A percentile compares a stretch with the other conserved stretches of the same genome.
phyloP scores from a whole-genome alignment of 2,888 invertebrate species.

The Torymus auratus region DNA sequence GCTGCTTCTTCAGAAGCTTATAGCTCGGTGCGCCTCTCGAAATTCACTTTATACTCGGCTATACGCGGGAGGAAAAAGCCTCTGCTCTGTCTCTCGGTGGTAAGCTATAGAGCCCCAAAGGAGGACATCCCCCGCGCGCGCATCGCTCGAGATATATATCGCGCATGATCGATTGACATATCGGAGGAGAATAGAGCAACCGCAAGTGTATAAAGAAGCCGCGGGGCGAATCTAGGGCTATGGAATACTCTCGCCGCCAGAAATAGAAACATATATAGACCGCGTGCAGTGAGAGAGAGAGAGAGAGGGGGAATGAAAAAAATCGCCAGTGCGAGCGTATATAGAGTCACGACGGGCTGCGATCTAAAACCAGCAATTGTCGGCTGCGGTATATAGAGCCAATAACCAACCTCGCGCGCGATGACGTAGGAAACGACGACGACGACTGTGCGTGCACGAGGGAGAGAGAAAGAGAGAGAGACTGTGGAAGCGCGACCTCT shows the following conservation, averaged over 20 bases:
- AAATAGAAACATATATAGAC: slow-evolving; percentile 35
- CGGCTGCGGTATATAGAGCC: too few relatives aligned
- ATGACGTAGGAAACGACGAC: too few relatives aligned
- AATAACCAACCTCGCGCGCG: too few relatives aligned
- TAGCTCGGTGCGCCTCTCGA: too few relatives aligned
- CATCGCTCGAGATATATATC: slow-evolving; percentile 4
- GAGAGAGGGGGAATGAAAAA: slow-evolving; percentile 3
- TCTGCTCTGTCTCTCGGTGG: too few relatives aligned
- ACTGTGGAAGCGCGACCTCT: slow-evolving; percentile 60
- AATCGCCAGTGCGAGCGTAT: too few relatives aligned
- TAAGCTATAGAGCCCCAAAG: not conserved
- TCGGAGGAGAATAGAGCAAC: not conserved
- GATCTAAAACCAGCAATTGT: too few relatives aligned
- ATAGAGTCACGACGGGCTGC: too few relatives aligned
- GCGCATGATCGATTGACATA: slow-evolving; percentile 34
- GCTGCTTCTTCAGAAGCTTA: too few relatives aligned
- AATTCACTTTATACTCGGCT: too few relatives aligned
- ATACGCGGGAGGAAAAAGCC: too few relatives aligned
- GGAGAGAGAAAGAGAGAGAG: slow-evolving; percentile 48
- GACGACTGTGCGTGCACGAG: too few relatives aligned
- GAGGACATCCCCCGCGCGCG: not conserved
- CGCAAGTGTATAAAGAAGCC: slow-evolving; percentile 5
- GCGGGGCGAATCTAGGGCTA: slow-evolving; percentile 25
- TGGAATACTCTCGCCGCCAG: slow-evolving; percentile 18
- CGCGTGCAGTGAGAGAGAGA: not conserved